Base-by-base conservation (phyloP, 1,140 invertebrate genomes). In the Ephestia elutella region DNA sequence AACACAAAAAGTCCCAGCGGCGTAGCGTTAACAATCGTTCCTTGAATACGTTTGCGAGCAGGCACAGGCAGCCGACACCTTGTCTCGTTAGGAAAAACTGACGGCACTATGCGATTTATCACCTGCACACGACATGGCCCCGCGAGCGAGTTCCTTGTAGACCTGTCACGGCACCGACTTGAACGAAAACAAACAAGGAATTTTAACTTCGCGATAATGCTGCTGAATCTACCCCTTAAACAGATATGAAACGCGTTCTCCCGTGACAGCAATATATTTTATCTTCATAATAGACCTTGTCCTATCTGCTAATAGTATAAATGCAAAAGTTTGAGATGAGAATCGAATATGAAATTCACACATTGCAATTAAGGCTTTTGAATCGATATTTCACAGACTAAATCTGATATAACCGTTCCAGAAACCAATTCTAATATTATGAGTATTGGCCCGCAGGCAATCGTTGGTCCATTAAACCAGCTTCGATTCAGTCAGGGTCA, bases 21-120 rank as follows among this genome's bases (percentile, higher is more conserved):
- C 62, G 62, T 57, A 60, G 60, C 65, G 57, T 59, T 72, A 73
- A 80, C 75, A 79, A 75, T 75, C 73, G 61, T 69, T 67, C 59
- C 77, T 72, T 72, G 73, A 67, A 74, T 72, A 72, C 71, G 66
- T 78, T 74, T 72, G 68, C 68, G 75, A 68, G 67, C 38, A 53
- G 17, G 38, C n/a, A n/a, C 61, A 59, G 54, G 56, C 70, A 74
- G 69, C 63, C 70, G 76, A 75, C 80, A 81, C 71, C 74, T 82
- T 83, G 85, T 87, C 85, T 87, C 78, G 85, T 87, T 87, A 87
- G 85, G 76, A 78, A 82, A 84, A 87, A 80, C 71, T 85, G 78
- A 87, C 70, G 81, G 71, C 70, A 60, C 62, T 63, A 68, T 71
- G 79, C 81, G 76, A 87, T 87, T 86, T 87, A 85, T 87, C 81